phyloP scores from a whole-genome alignment of 2,113 vertebrate genomes.

The Erythrocercus mccallii region DNA sequence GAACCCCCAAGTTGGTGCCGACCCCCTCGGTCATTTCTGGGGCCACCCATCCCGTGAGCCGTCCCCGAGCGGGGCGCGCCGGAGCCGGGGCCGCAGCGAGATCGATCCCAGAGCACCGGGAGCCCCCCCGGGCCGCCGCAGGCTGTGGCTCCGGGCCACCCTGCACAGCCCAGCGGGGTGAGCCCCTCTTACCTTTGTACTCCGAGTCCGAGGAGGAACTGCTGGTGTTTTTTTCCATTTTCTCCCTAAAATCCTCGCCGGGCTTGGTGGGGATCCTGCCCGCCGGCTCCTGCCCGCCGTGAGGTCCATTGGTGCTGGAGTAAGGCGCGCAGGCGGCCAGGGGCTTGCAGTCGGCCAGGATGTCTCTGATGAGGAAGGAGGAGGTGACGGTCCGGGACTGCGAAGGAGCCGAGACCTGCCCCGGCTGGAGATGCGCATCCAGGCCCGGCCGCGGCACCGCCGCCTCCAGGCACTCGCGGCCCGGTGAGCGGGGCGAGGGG shows the following conservation, averaged over 20 bases:
- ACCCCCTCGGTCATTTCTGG: not conserved
- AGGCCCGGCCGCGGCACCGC: slow-evolving; percentile 70
- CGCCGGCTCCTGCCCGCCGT: slow-evolving; percentile 84
- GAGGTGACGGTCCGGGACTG: slow-evolving; percentile 96
- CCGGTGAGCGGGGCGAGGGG: slow-evolving; percentile 88
- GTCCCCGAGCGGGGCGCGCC: not conserved
- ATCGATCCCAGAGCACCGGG: not conserved
- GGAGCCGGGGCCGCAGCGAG: not conserved
- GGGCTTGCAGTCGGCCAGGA: slow-evolving; percentile 96
- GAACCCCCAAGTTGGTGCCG: not conserved
- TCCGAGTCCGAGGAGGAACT: slow-evolving; percentile 92
- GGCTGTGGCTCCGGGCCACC: not conserved
- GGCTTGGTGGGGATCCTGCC: slow-evolving; percentile 82
- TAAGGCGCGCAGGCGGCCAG: slow-evolving; percentile 96
- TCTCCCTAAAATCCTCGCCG: slow-evolving; percentile 90
- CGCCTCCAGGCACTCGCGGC: slow-evolving; percentile 87
- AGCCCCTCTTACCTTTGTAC: slow-evolving; percentile 89
- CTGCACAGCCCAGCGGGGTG: not conserved
- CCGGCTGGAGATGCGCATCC: slow-evolving; percentile 85
- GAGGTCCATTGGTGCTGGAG: slow-evolving; percentile 89
- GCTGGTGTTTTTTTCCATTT: slow-evolving; percentile 86
- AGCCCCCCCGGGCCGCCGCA: not conserved
- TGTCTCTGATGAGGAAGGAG: slow-evolving; percentile 97
- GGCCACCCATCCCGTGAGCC: accelerated
- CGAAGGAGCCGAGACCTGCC: slow-evolving; percentile 85